phyloP scores from a whole-genome alignment of 2,797 vertebrate species.

The Threskiornis aethiopicus region DNA sequence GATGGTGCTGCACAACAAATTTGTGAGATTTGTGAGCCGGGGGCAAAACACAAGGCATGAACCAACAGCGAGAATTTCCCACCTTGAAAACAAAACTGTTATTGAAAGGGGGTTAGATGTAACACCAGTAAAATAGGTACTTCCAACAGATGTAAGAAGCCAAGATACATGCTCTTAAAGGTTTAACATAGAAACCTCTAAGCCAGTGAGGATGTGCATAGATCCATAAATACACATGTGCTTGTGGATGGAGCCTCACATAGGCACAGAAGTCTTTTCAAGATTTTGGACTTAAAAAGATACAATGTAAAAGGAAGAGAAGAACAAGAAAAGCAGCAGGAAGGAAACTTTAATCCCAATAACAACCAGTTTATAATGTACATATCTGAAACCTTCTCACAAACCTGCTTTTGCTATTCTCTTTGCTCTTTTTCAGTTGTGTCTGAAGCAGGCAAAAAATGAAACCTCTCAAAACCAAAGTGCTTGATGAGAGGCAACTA shows the following conservation, averaged over 20 bases:
- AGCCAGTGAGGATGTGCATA: neutral
- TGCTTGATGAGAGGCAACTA: neutral
- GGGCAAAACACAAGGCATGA: accelerated
- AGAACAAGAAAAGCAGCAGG: neutral
- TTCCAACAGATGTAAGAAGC: neutral
- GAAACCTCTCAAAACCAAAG: neutral
- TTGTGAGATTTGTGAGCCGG: too few relatives aligned
- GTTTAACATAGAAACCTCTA: neutral
- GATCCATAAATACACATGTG: neutral
- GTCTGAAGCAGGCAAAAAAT: neutral
- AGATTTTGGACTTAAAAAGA: neutral
- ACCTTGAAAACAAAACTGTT: neutral
- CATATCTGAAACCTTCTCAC: neutral
- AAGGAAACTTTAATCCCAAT: neutral
- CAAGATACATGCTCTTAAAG: accelerated
- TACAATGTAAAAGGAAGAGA: neutral
- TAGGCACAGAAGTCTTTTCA: neutral
- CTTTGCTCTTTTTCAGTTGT: constrained; percentile 27
- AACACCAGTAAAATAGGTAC: neutral
- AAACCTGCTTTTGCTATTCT: neutral
- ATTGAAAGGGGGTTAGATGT: neutral
- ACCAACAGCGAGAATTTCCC: neutral
- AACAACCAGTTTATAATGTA: neutral
- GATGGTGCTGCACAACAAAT: neutral
- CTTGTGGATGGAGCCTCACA: neutral